Base-by-base conservation (phyloP, 2,888 invertebrate species). In the Caenorhabditis sp. region DNA sequence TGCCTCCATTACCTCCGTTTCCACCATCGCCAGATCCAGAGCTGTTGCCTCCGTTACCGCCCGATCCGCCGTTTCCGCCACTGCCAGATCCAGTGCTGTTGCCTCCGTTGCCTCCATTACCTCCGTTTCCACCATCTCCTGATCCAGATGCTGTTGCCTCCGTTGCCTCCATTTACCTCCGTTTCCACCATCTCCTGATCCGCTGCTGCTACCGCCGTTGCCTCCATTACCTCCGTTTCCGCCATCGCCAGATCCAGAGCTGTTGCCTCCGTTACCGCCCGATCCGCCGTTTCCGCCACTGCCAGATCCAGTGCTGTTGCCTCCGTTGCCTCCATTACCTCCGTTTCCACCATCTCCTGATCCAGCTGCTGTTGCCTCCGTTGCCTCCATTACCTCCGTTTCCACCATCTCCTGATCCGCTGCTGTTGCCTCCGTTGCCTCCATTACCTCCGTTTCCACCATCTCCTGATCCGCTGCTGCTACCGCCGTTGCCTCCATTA, bases 151-250 rank as follows among this genome's bases (percentile, higher is more conserved):
- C 46, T 27, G 45, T 24, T 24, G 2, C 45, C 45, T 45, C 41
- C 41, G 46, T 27, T 27, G 8, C 46, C 46, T 46, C 43, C 43
- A 5, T 5, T 20, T 17, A n/a, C 43, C 43, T 22, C 26, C 46
- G 8, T 24, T 46, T 26, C 46, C 46, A 11, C 46, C 46, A 15
- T 46, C 27, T 26, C 46, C 46, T 13, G 7, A 2, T 24, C 46
- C 26, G 2, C 26, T 11, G 9, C 22, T n/a, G 46, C 27, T 46
- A n/a, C 46, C 46, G 3, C 46, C 46, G n/a, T 46, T 46, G 3
- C 46, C 46, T 27, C 46, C 46, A 27, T 46, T 46, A 2, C 46
- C 46, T 2, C n/a, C 27, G 26, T 46, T 46, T 26, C 46, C 46
- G 2, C 46, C 46, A 15, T 46, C 27, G 4, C 46, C 46, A n/a